Evolutionary conservation across 2,888 invertebrate genomes (phyloP).

Genomic region (Drosophila quinaria): DNA sequence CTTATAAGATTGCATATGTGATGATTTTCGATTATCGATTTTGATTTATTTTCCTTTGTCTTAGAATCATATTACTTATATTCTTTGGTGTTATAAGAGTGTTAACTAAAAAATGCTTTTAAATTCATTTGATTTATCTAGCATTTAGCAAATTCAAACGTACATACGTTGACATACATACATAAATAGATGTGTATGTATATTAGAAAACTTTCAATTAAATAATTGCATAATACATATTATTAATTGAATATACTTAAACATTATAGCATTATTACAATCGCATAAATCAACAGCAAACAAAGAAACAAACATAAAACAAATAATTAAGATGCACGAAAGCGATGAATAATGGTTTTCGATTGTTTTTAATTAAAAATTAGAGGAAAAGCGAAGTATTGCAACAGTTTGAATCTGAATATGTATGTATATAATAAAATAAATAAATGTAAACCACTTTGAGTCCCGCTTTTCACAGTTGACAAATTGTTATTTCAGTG

Average conservation of each 20-base stretch:
- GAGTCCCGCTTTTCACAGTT: slow-evolving; percentile 6
- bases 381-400: background rate
- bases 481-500: slow-evolving; percentile 11
- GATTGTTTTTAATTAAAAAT: slow-evolving; percentile 14
- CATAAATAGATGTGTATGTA: slow-evolving; percentile 4
- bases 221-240: slow-evolving; percentile 1
- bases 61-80: background rate
- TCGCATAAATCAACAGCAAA: background rate
- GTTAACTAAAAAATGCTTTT: slow-evolving; percentile 23
- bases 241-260: slow-evolving; percentile 19
- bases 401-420: slow-evolving; percentile 10
- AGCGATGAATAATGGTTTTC: too few species aligned
- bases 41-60: slow-evolving; percentile 1
- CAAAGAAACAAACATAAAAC: slow-evolving; percentile 3
- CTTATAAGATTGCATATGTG: slow-evolving; percentile 39
- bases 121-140: slow-evolving; percentile 14
- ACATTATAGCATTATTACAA: background rate
- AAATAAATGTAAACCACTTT: background rate
- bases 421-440: slow-evolving; percentile 1
- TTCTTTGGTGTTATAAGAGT: background rate
- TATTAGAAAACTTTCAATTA: slow-evolving; percentile 8
- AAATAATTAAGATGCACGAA: slow-evolving; percentile 10
- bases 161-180: background rate
- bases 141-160: slow-evolving; percentile 25
- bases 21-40: slow-evolving; percentile 31